phyloP scores from a whole-genome alignment of 1,140 invertebrate genomes.

The Reticulitermes speratus region DNA sequence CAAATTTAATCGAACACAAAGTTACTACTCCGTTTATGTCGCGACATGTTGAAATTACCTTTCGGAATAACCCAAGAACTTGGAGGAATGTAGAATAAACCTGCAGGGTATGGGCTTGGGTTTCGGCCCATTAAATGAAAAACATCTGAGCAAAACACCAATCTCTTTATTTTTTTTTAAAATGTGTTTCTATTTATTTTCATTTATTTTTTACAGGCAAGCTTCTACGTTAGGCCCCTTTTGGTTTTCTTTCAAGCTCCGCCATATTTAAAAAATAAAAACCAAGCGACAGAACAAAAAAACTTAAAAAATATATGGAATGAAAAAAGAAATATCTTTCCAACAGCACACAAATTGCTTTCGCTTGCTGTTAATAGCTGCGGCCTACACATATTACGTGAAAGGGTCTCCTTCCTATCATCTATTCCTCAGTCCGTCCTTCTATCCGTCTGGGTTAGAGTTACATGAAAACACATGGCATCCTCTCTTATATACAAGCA shows the following conservation, averaged over 20 bases:
- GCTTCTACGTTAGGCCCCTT: constrained; percentile 10
- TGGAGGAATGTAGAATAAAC: too few species aligned
- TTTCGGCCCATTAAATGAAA: too few species aligned
- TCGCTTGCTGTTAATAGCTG: constrained; percentile 32
- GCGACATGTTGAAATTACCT: too few species aligned
- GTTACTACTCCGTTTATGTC: too few species aligned
- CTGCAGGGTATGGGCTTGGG: too few species aligned
- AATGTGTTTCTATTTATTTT: background rate
- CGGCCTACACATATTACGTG: constrained; percentile 28
- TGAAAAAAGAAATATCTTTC: constrained; percentile 21
- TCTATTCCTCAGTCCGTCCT: background rate
- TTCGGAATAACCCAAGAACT: too few species aligned
- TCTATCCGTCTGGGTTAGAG: background rate
- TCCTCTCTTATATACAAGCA: background rate
- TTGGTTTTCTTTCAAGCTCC: constrained; percentile 4
- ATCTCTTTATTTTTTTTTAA: too few species aligned
- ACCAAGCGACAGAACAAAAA: constrained; percentile 11
- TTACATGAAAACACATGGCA: background rate
- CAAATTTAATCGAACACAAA: too few species aligned
- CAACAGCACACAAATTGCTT: constrained; percentile 32
- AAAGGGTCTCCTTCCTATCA: background rate
- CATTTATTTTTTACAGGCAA: constrained; percentile 21
- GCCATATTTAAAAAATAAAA: constrained; percentile 24
- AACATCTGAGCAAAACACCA: too few species aligned
- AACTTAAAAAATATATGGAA: constrained; percentile 20